These are phyloP conservation scores for Drosophila birchii DNA, from an alignment of 2,888 invertebrate species.

Conservation along the genomic window DNA sequence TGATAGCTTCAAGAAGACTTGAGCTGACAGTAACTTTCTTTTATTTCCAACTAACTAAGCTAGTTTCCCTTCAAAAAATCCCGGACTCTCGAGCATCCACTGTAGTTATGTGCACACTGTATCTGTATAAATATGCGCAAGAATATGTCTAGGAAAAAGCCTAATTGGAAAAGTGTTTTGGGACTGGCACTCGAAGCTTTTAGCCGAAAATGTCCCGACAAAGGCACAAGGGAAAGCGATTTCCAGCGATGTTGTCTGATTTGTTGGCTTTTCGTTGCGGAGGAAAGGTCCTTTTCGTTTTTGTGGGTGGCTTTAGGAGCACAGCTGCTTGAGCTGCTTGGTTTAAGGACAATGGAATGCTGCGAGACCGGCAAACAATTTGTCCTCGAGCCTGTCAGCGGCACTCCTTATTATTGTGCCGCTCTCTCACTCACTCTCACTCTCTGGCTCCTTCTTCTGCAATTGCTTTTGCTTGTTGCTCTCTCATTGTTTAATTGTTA, in stretches of 20 bases:
- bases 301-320: constrained; percentile 10
- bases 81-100: background rate
- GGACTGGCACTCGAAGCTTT: constrained; percentile 78
- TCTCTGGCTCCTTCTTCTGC: constrained; percentile 40
- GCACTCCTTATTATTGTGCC: constrained; percentile 38
- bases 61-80: too few relatives aligned
- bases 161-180: constrained; percentile 81
- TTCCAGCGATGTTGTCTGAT: constrained; percentile 70
- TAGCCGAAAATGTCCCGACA: constrained; percentile 75
- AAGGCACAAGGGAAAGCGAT: constrained; percentile 53
- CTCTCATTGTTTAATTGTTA: constrained; percentile 75
- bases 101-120: constrained; percentile 11
- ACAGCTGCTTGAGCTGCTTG: constrained; percentile 64
- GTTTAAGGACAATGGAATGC: constrained; percentile 49
- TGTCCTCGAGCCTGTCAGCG: constrained; percentile 63
- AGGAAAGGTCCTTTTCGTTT: constrained; percentile 7
- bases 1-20: background rate
- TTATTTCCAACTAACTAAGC: background rate
- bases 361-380: constrained; percentile 67
- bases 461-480: constrained; percentile 77
- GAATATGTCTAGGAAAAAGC: constrained; percentile 54
- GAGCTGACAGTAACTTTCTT: background rate
- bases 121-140: background rate
- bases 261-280: constrained; percentile 71
- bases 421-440: background rate